Conservation (phyloP, 2,888 invertebrate species). For the Dynastes maya region DNA sequence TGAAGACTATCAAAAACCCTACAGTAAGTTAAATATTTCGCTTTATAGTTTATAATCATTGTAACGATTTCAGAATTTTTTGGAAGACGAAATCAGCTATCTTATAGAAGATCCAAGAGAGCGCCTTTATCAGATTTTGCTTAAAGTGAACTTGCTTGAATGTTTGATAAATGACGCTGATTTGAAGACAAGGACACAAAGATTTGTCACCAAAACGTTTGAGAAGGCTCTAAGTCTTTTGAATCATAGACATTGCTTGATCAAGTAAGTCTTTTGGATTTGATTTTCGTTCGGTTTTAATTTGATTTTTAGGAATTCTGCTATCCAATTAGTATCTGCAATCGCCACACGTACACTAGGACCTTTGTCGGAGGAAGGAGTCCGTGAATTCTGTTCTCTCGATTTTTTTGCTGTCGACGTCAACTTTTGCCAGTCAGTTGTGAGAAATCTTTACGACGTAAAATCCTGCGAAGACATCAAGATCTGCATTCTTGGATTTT, state of each 20-base stretch:
- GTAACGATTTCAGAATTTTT: slow-evolving; percentile 18
- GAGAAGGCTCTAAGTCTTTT: neutral
- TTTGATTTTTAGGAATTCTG: neutral
- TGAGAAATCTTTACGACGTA: neutral
- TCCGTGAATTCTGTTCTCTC: neutral
- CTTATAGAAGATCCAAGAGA: neutral
- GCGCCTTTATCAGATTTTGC: neutral
- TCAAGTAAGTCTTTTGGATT: slow-evolving; percentile 9
- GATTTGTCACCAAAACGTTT: neutral
- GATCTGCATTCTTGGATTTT: slow-evolving; percentile 22
- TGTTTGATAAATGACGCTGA: slow-evolving; percentile 9
- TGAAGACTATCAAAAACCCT: neutral
- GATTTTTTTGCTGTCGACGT: neutral
- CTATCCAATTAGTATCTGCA: slow-evolving; percentile 6
- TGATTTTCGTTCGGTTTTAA: neutral
- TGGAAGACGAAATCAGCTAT: neutral
- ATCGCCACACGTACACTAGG: slow-evolving; percentile 6
- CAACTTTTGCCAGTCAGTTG: neutral
- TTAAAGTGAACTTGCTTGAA: slow-evolving; percentile 21
- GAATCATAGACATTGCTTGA: neutral
- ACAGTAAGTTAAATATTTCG: neutral
- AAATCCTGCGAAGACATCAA: neutral
- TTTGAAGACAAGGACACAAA: neutral
- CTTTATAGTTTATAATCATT: neutral
- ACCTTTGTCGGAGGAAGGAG: slow-evolving; percentile 13